Evolutionary conservation across 1,140 invertebrate species (phyloP).

Genomic region (Drosophila tani): DNA sequence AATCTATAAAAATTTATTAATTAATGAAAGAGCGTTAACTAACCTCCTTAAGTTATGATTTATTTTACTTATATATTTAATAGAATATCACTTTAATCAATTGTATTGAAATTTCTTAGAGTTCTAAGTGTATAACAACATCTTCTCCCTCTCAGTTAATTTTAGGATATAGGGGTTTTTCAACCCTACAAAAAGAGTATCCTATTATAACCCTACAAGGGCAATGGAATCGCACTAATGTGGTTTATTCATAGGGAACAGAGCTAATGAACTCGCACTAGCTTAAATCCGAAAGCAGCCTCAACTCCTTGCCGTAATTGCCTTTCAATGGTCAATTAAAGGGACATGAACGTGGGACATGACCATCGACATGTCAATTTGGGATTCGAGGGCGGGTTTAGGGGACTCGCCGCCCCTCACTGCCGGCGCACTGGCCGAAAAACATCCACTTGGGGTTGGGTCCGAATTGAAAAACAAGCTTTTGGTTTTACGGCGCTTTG

Average conservation of each 20-base stretch:
- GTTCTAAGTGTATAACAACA: neutral
- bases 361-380: conserved; percentile 68
- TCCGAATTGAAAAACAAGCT: conserved; percentile 76
- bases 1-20: too few species aligned
- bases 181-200: neutral
- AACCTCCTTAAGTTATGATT: neutral
- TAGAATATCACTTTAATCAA: neutral
- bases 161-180: neutral
- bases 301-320: conserved; percentile 57
- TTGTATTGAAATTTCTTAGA: neutral
- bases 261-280: conserved; percentile 5
- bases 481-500: conserved; percentile 79
- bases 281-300: conserved; percentile 30
- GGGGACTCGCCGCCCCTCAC: conserved; percentile 56
- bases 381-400: conserved; percentile 30
- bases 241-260: conserved; percentile 14
- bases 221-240: conserved; percentile 9
- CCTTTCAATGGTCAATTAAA: conserved; percentile 59
- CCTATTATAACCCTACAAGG: neutral
- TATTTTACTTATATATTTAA: neutral
- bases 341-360: conserved; percentile 36
- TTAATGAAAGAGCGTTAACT: too few species aligned
- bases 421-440: neutral
- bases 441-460: conserved; percentile 16
- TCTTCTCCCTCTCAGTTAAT: neutral